Evolutionary conservation across 2,797 vertebrate species (phyloP), one percentile per base, ranked within the genome.

Genomic region (Lepilemur ruficaudatus): DNA sequence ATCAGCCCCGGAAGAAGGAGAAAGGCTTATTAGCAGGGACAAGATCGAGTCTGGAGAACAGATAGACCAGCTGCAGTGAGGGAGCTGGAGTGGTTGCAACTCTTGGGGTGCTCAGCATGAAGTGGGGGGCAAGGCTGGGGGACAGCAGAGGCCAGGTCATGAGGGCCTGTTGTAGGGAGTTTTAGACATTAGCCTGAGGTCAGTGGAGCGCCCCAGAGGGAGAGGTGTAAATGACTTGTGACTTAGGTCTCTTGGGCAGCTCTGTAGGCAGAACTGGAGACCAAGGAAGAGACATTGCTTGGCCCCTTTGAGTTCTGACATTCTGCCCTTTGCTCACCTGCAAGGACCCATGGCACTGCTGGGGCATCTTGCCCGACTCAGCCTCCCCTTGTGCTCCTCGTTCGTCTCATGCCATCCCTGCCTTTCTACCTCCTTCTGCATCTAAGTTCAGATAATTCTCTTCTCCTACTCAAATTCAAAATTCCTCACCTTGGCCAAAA

Each of bases 341-440:
- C 0, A 7, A 30, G 65, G 23, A 35, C 30, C 6, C 1, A 6
- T 14, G 38, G 23, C 46, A 3, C 55, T 13, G 15, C 30, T 22
- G 55, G 23, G 43, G 5, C 25, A 2, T 50, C 10, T 35, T 0
- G 0, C 35, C 61, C 14, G 32, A 18, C 7, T 55, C 3, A 4
- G 4, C 23, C 63, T n/a, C 28, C 8, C 28, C 0, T 23, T n/a
- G 57, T 46, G 10, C 5, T 69, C 43, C 52, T 7, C 1, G 2
- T 52, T 78, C 38, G 50, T 30, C 20, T n/a, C 22, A 1, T 25
- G 7, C 10, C 1, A 55, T 35, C 13, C 23, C 14, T 46, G 52
- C 11, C 35, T 67, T 38, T 72, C 63, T 28, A 32, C 43, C n/a
- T 73, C 25, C 8, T 13, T 91, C 55, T 78, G n/a, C 28, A 22